Conservation (phyloP, 2,113 vertebrate genomes). For the Bothrops jararaca region DNA sequence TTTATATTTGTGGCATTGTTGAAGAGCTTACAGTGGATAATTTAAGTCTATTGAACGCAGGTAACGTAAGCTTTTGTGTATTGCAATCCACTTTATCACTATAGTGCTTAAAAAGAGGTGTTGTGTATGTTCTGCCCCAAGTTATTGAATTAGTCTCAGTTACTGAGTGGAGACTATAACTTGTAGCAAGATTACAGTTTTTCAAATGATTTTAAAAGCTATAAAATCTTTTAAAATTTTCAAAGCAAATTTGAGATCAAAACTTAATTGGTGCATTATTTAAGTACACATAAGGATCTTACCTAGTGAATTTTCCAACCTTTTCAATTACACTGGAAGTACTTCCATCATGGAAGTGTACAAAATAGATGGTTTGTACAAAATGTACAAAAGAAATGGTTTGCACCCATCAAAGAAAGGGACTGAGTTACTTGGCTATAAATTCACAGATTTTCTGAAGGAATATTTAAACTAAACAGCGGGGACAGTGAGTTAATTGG, state of each 20-base stretch:
- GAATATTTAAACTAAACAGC: too few relatives aligned
- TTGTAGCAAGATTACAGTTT: background rate
- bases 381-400: too few relatives aligned
- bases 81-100: background rate
- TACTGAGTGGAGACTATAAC: background rate
- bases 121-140: background rate
- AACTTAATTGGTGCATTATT: background rate
- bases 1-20: background rate
- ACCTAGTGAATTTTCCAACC: constrained; percentile 73
- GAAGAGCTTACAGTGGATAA: background rate
- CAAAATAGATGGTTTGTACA: too few relatives aligned
- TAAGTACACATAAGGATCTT: constrained; percentile 65
- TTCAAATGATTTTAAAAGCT: background rate
- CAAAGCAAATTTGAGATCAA: background rate
- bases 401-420: too few relatives aligned
- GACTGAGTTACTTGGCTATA: too few relatives aligned
- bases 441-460: too few relatives aligned
- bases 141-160: background rate
- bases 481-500: too few relatives aligned
- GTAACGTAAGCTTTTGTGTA: background rate
- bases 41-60: background rate
- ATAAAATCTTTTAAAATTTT: background rate
- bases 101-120: background rate
- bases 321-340: constrained; percentile 63
- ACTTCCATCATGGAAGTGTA: constrained; percentile 41